Base-by-base conservation (phyloP, 2,888 invertebrate genomes). In the Drosophila borborema region DNA sequence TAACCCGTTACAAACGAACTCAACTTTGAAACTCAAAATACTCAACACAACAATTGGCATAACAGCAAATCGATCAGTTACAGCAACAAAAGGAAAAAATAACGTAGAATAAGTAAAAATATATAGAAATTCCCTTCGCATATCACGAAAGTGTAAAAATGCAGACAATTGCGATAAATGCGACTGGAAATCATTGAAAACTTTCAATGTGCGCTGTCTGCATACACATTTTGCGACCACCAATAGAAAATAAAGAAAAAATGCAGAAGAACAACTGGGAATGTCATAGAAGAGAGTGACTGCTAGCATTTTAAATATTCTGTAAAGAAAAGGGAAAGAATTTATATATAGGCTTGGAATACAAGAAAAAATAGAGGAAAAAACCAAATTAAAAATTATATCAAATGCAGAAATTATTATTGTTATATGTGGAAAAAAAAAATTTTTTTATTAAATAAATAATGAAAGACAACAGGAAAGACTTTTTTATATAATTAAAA, bases 161-260 rank as follows among this genome's bases (percentile, higher is more conserved):
- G 76, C 83, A 88, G 89, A 84, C 83, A 88, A 88, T 80, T 77
- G 83, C 89, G 84, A 85, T 85, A 85, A 89, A 86, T 80, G 86
- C 72, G 62, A 73, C 55, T 74, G 46, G 62, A 89, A 86, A 89
- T 89, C 84, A 89, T 84, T 85, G 89, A 86, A 89, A 89, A 79
- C 89, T 79, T 78, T 86, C 89, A 84, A 88, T 86, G 89, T 78
- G 86, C 74, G 75, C 60, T 81, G 79, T 79, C 79, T 81, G 82
- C 75, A 79, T 74, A 63, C 68, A 84, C 79, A 80, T 77, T 80
- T 72, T 66, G 53, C 55, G 49, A 72, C 62, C 62, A n/a, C 51
- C 51, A 51, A 34, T 36, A 23, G 54, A 54, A 68, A 23, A 28
- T 31, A 20, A 34, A 9, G 18, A 38, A 41, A 43, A 54, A 59